Conservation (phyloP, 2,797 vertebrate species). For the Gymnothorax javanicus region DNA sequence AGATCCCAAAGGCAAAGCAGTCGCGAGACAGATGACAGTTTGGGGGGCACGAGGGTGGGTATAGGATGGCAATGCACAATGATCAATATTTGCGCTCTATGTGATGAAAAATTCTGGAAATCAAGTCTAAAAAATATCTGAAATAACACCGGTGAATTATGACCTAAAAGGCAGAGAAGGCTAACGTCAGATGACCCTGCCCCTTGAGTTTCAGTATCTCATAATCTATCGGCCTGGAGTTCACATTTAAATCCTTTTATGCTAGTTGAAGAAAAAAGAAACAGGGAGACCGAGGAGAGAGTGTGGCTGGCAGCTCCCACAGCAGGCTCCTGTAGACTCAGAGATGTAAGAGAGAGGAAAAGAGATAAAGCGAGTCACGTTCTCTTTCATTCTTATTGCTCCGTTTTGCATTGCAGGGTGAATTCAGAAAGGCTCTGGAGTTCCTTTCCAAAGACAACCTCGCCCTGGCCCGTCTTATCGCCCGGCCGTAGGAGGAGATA, state of each 20-base stretch:
- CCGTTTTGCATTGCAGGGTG: conserved; percentile 34
- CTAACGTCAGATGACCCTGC: neutral
- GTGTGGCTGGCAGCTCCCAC: neutral
- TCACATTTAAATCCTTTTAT: neutral
- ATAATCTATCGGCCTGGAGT: neutral
- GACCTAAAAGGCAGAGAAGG: neutral
- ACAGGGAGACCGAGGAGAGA: neutral
- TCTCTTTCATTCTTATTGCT: neutral
- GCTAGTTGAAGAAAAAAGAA: neutral
- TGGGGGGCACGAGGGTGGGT: too few species aligned
- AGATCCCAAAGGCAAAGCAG: too few species aligned
- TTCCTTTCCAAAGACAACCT: conserved; percentile 45
- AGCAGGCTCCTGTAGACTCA: neutral
- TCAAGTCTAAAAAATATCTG: neutral
- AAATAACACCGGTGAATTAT: neutral
- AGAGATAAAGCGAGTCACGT: neutral
- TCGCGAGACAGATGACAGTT: too few species aligned
- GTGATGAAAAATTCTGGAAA: too few species aligned
- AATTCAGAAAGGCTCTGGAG: conserved; percentile 41
- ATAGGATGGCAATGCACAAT: too few species aligned
- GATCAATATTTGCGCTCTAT: too few species aligned
- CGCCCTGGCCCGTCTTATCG: conserved; percentile 36
- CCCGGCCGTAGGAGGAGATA: conserved; percentile 53
- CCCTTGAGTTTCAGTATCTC: neutral
- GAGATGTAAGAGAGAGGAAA: neutral